phyloP scores from a whole-genome alignment of 1,140 invertebrate species.

The Drosophila mayri region DNA sequence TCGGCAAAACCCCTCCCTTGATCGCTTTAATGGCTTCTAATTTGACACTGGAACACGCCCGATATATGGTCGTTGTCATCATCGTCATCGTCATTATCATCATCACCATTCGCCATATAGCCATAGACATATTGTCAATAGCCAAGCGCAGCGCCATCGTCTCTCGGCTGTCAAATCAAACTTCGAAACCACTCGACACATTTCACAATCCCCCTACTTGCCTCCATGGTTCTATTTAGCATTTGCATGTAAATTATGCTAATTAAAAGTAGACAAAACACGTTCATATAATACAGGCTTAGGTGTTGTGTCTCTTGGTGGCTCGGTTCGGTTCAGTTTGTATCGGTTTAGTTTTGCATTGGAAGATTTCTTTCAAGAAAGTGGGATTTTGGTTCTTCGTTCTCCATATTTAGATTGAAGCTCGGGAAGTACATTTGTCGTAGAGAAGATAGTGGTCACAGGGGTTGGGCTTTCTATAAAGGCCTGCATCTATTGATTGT shows the following conservation, averaged over 20 bases:
- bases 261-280: constrained; percentile 81
- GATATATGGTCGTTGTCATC: constrained; percentile 41
- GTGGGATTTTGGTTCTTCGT: constrained; percentile 5
- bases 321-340: constrained; percentile 28
- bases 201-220: constrained; percentile 58
- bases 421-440: constrained; percentile 22
- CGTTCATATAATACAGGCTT: constrained; percentile 67
- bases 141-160: constrained; percentile 4
- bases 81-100: constrained; percentile 24
- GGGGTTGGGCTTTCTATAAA: constrained; percentile 8
- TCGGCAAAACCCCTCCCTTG: constrained; percentile 9
- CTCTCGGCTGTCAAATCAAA: constrained; percentile 72
- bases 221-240: constrained; percentile 59
- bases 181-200: constrained; percentile 69
- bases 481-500: not conserved
- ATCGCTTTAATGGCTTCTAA: constrained; percentile 65
- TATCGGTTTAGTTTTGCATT: constrained; percentile 35
- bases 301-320: constrained; percentile 60
- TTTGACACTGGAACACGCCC: constrained; percentile 75
- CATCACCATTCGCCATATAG: not conserved
- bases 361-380: constrained; percentile 54
- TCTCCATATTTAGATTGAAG: constrained; percentile 13
- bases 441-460: constrained; percentile 18
- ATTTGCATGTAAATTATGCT: constrained; percentile 80
- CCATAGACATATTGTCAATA: constrained; percentile 6